Conservation (phyloP, 2,113 vertebrate genomes). For the Sisor rabdophorus region DNA sequence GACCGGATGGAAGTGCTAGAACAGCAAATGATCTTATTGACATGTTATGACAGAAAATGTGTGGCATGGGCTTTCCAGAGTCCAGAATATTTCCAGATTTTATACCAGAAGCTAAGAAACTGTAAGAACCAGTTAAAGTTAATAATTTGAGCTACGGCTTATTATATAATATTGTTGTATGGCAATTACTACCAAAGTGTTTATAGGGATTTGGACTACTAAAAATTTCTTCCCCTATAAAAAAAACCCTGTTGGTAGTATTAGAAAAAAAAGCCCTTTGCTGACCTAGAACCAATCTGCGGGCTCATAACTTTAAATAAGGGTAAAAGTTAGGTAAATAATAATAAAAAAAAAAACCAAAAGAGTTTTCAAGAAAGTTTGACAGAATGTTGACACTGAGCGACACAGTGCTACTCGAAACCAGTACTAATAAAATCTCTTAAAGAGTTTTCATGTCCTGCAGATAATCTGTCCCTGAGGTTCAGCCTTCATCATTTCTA, state of each 20-base stretch:
- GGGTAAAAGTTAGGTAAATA: background rate
- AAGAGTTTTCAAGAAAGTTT: background rate
- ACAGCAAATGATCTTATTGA: background rate
- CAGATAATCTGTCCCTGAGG: background rate
- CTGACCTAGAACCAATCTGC: no score
- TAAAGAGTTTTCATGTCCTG: background rate
- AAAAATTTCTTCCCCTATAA: background rate
- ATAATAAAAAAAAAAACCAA: background rate
- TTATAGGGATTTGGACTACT: background rate
- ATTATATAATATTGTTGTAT: background rate
- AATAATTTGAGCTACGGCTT: background rate
- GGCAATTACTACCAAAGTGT: background rate
- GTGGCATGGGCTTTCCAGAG: background rate
- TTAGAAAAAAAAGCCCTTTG: background rate
- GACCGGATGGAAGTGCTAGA: background rate
- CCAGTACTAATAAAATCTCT: background rate
- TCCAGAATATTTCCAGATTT: no score
- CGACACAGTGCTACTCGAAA: background rate
- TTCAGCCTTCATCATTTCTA: background rate
- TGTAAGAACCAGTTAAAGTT: background rate
- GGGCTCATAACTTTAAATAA: background rate
- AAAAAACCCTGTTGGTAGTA: background rate
- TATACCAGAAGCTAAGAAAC: no score
- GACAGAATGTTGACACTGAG: background rate
- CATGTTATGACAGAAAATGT: background rate